Conservation (phyloP, 2,797 vertebrate species). For the Periophthalmus magnuspinnatus region DNA sequence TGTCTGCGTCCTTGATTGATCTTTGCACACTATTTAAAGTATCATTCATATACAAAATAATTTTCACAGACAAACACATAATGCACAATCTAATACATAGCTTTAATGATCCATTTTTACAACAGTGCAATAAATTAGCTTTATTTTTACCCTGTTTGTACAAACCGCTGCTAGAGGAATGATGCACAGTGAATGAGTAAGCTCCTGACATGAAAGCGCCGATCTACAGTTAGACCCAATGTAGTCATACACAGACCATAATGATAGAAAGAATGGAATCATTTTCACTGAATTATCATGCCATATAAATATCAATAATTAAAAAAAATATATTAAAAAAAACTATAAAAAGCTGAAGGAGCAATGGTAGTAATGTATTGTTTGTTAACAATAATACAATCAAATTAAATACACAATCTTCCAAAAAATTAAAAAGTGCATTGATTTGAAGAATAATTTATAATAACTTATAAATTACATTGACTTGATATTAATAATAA, state of each 20-base stretch:
- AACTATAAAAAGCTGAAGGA: too few species aligned
- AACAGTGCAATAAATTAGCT: constrained; percentile 30
- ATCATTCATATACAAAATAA: background rate
- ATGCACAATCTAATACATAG: constrained; percentile 14
- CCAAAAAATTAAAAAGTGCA: too few species aligned
- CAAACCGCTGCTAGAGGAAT: constrained; percentile 6
- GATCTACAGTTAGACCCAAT: background rate
- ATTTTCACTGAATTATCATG: too few species aligned
- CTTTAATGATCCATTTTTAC: constrained; percentile 44
- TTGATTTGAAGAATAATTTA: too few species aligned
- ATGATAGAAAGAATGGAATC: too few species aligned
- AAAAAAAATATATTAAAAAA: too few species aligned
- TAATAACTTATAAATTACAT: background rate
- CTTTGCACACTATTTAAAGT: background rate
- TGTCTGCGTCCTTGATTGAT: too few species aligned
- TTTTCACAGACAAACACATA: background rate
- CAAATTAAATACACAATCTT: too few species aligned
- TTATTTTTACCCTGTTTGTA: constrained; percentile 36
- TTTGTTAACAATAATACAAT: too few species aligned
- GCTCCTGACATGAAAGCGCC: constrained; percentile 14
- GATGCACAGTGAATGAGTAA: constrained; percentile 10
- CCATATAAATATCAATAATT: too few species aligned
- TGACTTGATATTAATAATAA: background rate
- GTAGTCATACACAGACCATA: background rate
- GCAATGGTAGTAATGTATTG: too few species aligned